Evolutionary conservation across 2,888 invertebrate species (phyloP).

Genomic region (Spodoptera exigua): DNA sequence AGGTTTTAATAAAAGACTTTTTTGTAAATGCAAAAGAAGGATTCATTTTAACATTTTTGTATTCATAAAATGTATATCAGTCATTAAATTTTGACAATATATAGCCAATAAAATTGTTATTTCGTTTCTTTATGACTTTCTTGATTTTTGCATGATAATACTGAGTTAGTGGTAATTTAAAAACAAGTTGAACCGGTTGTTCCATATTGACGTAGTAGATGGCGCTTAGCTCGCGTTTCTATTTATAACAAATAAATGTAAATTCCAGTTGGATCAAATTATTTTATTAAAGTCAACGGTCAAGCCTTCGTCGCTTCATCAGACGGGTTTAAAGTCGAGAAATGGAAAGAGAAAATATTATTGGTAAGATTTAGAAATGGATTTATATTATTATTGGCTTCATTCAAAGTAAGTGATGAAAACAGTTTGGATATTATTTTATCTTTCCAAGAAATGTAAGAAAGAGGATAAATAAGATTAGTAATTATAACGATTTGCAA

Average conservation of each 20-base stretch:
- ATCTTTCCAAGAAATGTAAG: not conserved
- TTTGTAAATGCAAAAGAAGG: slow-evolving; percentile 39
- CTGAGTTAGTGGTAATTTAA: slow-evolving; percentile 3
- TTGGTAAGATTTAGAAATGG: slow-evolving; percentile 1
- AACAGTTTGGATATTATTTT: not conserved
- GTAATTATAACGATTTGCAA: too few relatives aligned
- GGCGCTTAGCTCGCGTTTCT: slow-evolving; percentile 44
- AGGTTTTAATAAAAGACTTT: slow-evolving; percentile 34
- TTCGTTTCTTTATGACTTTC: slow-evolving; percentile 31
- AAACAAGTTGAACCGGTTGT: slow-evolving; percentile 31
- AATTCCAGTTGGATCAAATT: slow-evolving; percentile 33
- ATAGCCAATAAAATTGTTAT: slow-evolving; percentile 32
- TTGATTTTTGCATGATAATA: slow-evolving; percentile 8
- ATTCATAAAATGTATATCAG: slow-evolving; percentile 30
- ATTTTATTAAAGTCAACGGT: slow-evolving; percentile 31
- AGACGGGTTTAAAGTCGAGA: slow-evolving; percentile 17
- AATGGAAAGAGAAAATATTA: slow-evolving; percentile 15
- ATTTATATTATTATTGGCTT: too few relatives aligned
- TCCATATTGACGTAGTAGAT: slow-evolving; percentile 37
- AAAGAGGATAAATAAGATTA: too few relatives aligned
- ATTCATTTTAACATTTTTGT: slow-evolving; percentile 26
- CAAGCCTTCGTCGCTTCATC: slow-evolving; percentile 18
- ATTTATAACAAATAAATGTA: slow-evolving; percentile 31
- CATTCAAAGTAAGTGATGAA: too few relatives aligned
- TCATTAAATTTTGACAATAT: slow-evolving; percentile 41